Percentiles rank a stretch among this genome's conserved stretches.
phyloP scores from a whole-genome alignment of 2,113 vertebrate genomes.

The Perca flavescens region DNA sequence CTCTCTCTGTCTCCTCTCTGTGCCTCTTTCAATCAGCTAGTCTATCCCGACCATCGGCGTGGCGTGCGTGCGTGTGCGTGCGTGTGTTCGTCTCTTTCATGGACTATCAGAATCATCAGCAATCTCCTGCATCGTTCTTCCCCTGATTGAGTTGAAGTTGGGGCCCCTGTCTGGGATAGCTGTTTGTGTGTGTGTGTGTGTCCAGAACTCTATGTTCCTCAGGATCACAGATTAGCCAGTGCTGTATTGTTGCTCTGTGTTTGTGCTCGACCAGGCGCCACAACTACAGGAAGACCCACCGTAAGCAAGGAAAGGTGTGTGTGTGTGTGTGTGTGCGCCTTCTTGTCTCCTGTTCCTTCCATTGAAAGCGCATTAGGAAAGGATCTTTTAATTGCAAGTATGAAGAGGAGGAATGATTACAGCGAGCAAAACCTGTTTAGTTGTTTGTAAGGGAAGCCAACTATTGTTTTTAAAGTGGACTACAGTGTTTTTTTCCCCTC shows the following conservation, averaged over 20 bases:
- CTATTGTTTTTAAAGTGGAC: too few relatives aligned
- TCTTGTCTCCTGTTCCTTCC: too few relatives aligned
- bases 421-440: too few relatives aligned
- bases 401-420: too few relatives aligned
- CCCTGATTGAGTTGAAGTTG: slow-evolving; percentile 74
- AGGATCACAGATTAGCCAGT: slow-evolving; percentile 83
- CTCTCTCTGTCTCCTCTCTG: slow-evolving; percentile 3
- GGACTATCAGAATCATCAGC: slow-evolving; percentile 73
- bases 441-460: too few relatives aligned
- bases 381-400: too few relatives aligned
- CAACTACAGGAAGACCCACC: slow-evolving; percentile 80
- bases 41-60: slow-evolving; percentile 59
- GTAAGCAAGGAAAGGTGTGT: slow-evolving; percentile 78
- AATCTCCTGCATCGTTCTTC: slow-evolving; percentile 79
- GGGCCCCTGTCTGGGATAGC: slow-evolving; percentile 72
- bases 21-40: slow-evolving; percentile 59
- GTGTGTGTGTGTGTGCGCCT: slow-evolving; percentile 17
- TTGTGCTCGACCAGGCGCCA: slow-evolving; percentile 81
- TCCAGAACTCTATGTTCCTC: slow-evolving; percentile 84
- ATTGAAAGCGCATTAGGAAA: too few relatives aligned
- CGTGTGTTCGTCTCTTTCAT: slow-evolving; percentile 57
- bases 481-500: too few relatives aligned
- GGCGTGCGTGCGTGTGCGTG: slow-evolving; percentile 45
- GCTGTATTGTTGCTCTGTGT: slow-evolving; percentile 83
- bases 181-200: slow-evolving; percentile 63